Conservation (phyloP, 2,113 vertebrate species). For the Eidolon helvum region DNA sequence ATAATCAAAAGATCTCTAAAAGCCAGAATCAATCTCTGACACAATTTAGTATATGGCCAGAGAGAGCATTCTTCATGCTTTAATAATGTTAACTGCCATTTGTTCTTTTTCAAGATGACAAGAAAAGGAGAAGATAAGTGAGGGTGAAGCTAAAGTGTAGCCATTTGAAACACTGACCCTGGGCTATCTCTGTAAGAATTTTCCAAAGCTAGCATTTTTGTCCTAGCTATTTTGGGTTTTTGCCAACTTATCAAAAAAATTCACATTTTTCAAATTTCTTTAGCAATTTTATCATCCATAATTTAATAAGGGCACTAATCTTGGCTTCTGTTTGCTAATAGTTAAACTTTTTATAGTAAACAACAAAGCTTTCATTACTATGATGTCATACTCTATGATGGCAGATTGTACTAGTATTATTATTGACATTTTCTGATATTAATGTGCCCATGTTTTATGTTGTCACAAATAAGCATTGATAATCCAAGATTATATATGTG, state of each 20-base stretch:
- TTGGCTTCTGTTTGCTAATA: background rate
- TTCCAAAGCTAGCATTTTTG: background rate
- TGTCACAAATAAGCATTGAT: background rate
- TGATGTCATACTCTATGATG: background rate
- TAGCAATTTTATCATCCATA: background rate
- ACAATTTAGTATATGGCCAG: background rate
- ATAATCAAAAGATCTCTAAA: background rate
- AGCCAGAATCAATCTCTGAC: background rate
- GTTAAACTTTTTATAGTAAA: background rate
- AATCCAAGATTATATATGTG: background rate
- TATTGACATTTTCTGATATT: background rate
- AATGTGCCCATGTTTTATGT: background rate
- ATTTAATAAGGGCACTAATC: background rate
- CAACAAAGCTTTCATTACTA: background rate
- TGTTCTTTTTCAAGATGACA: background rate
- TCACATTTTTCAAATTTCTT: background rate
- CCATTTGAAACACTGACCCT: background rate
- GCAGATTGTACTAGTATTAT: background rate
- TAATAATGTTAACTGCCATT: slow-evolving; percentile 4
- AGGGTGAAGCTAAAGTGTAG: background rate
- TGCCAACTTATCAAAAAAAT: background rate
- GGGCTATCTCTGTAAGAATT: background rate
- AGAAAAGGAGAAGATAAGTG: background rate
- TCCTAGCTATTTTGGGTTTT: background rate
- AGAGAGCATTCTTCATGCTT: background rate